A percentile compares a stretch with the other conserved stretches of the same genome.
These are phyloP conservation scores for Hylaeus anthracinus DNA, from an alignment of 1,140 invertebrate genomes.

Conservation along the genomic window DNA sequence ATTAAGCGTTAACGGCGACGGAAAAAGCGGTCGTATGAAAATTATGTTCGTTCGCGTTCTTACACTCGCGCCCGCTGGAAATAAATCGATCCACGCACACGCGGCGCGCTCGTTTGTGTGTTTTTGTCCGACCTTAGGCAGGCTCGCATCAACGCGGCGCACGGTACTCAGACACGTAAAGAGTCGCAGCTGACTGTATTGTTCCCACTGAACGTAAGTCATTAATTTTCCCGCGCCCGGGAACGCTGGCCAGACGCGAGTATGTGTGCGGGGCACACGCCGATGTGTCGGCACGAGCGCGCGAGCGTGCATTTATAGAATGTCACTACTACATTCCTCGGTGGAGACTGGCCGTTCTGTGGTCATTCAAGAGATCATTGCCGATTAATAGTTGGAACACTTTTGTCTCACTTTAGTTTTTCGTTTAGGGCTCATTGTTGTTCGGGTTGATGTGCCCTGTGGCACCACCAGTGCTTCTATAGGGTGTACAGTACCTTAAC, in stretches of 20 bases:
- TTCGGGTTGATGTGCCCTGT: too few species aligned
- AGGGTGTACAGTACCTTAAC: too few species aligned
- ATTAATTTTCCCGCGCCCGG: constrained; percentile 73
- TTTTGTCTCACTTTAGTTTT: neutral
- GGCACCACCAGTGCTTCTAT: too few species aligned
- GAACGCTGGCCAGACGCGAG: constrained; percentile 39
- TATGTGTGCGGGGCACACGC: neutral
- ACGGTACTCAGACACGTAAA: constrained; percentile 68
- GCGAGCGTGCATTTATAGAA: constrained; percentile 49
- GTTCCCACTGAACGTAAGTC: constrained; percentile 76
- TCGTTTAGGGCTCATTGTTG: too few species aligned
- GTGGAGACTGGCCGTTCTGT: constrained; percentile 16
- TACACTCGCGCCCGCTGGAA: constrained; percentile 57
- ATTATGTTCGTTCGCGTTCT: constrained; percentile 59
- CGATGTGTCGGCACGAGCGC: neutral
- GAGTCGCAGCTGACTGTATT: constrained; percentile 78
- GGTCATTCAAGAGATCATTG: constrained; percentile 42
- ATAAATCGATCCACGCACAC: constrained; percentile 68
- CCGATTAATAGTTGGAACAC: constrained; percentile 54
- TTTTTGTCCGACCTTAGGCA: constrained; percentile 70
- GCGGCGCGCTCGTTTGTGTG: constrained; percentile 32
- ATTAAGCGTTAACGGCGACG: constrained; percentile 15
- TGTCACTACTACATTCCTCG: constrained; percentile 38
- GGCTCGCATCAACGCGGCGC: constrained; percentile 65
- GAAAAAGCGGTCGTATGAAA: constrained; percentile 49